Evolutionary conservation across 2,888 invertebrate species (phyloP).

Genomic region (Acronicta leporina): DNA sequence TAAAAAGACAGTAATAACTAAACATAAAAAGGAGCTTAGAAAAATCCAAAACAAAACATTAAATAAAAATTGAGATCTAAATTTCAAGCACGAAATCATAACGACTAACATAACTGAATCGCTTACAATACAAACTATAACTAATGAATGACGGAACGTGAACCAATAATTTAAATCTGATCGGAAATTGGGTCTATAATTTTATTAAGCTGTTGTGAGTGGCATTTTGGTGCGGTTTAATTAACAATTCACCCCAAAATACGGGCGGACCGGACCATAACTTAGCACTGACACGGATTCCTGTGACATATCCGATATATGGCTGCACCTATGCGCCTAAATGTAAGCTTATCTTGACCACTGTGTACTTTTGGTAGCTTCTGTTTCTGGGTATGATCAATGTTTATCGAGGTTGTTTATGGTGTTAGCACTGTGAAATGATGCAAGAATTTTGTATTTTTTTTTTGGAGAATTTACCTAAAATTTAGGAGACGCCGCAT

Average conservation of each 20-base stretch:
- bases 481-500: not conserved
- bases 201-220: conserved; percentile 72
- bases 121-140: conserved; percentile 15
- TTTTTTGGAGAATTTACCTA: too few species aligned
- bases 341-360: conserved; percentile 45
- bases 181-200: conserved; percentile 70
- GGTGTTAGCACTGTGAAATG: not conserved
- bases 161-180: conserved; percentile 62
- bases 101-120: conserved; percentile 11
- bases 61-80: not conserved
- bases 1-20: too few species aligned
- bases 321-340: conserved; percentile 49
- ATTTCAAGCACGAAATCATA: not conserved
- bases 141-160: conserved; percentile 48
- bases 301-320: conserved; percentile 59
- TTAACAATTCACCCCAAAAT: conserved; percentile 73
- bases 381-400: conserved; percentile 20
- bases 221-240: conserved; percentile 77
- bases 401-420: conserved; percentile 7
- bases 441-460: too few species aligned
- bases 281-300: conserved; percentile 67
- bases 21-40: too few species aligned
- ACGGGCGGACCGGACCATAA: conserved; percentile 62
- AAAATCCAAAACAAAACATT: not conserved
- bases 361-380: conserved; percentile 36